Evolutionary conservation across 2,797 vertebrate genomes (phyloP).

Genomic region (Neomorphus geoffroyi): DNA sequence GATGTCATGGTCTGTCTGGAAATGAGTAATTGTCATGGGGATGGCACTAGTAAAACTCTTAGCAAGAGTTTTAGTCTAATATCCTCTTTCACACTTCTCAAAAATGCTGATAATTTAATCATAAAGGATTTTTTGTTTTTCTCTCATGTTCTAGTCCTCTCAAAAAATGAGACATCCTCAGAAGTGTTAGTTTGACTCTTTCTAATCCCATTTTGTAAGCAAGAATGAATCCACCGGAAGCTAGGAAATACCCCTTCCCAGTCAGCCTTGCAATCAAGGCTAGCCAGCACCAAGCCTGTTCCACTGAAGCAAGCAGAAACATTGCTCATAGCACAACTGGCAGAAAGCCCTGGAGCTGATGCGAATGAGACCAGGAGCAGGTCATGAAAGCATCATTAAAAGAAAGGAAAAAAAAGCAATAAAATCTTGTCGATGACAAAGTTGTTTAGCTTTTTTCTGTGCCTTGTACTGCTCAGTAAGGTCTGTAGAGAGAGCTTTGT

Average conservation of each 20-base stretch:
- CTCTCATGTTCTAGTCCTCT: background rate
- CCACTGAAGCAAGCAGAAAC: background rate
- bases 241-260: constrained; percentile 15
- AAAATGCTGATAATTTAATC: background rate
- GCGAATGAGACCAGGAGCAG: background rate
- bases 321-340: background rate
- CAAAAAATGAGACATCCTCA: background rate
- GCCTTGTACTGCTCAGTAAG: background rate
- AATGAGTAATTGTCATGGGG: background rate
- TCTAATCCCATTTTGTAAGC: background rate
- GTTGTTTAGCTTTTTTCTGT: background rate
- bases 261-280: background rate
- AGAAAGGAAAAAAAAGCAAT: background rate
- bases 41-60: background rate
- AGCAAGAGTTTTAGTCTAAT: background rate
- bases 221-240: background rate
- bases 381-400: background rate
- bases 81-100: background rate
- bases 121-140: background rate
- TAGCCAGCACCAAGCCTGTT: background rate
- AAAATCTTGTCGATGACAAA: background rate
- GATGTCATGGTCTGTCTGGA: background rate
- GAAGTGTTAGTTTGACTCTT: background rate
- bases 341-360: background rate
- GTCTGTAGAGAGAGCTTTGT: background rate